A percentile compares a stretch with the other conserved stretches of the same genome.
These are phyloP conservation scores for Caradrina clavipalpis DNA, from an alignment of 2,888 invertebrate species.

Conservation along the genomic window DNA sequence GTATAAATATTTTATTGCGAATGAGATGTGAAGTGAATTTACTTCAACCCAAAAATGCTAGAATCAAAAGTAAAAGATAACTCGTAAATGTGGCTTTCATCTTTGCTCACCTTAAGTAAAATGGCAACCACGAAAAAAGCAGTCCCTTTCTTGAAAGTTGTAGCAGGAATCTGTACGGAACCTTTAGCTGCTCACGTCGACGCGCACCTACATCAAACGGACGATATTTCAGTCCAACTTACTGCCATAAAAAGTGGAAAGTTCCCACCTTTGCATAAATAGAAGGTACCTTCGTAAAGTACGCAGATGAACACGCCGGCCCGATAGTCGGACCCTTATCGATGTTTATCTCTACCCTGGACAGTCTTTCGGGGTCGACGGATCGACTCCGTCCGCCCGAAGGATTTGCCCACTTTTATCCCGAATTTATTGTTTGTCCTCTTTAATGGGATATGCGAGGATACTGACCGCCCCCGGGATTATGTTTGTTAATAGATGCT, in stretches of 20 bases:
- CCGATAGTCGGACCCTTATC: conserved; percentile 63
- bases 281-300: conserved; percentile 61
- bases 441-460: conserved; percentile 69
- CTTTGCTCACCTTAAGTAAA: conserved; percentile 2
- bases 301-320: conserved; percentile 54
- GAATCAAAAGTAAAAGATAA: conserved; percentile 13
- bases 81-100: not conserved
- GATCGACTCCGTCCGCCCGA: conserved; percentile 63
- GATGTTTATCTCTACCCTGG: conserved; percentile 69
- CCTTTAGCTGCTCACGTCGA: conserved; percentile 48
- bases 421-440: conserved; percentile 77
- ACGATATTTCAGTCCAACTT: conserved; percentile 63
- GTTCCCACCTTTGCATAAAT: conserved; percentile 65
- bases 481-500: conserved; percentile 67
- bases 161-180: conserved; percentile 49
- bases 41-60: not conserved
- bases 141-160: conserved; percentile 34
- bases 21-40: not conserved
- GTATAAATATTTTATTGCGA: conserved; percentile 18
- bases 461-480: conserved; percentile 61
- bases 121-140: conserved; percentile 22
- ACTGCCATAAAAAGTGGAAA: conserved; percentile 62
- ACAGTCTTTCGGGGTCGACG: conserved; percentile 67
- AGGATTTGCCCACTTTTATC: conserved; percentile 78
- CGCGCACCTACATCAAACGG: conserved; percentile 56